Conservation (phyloP, 2,113 vertebrate genomes). For the Chaetops frenatus region DNA sequence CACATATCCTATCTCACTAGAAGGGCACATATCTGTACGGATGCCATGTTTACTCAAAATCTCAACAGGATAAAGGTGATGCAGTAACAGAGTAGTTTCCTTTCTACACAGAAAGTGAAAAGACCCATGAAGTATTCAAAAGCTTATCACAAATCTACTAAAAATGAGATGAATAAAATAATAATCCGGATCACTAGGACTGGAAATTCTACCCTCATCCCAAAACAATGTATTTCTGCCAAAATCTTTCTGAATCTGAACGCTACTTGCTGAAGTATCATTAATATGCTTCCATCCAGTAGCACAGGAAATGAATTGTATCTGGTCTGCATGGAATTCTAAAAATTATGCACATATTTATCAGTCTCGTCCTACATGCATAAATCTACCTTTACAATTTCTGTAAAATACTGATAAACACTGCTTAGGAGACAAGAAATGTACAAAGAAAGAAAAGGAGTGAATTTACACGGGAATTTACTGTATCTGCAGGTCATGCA, state of each 20-base stretch:
- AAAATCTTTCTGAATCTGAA: not conserved
- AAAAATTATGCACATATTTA: constrained; percentile 57
- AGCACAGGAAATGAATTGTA: constrained; percentile 15
- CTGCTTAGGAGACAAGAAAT: constrained; percentile 30
- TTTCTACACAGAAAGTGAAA: not conserved
- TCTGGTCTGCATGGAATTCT: not conserved
- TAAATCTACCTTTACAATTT: constrained; percentile 39
- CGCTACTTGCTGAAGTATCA: not conserved
- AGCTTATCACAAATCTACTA: not conserved
- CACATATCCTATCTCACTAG: not conserved
- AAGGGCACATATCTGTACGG: not conserved
- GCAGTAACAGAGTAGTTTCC: not conserved
- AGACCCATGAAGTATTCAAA: not conserved
- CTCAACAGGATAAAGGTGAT: not conserved
- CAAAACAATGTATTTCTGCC: not conserved
- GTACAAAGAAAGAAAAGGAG: constrained; percentile 38
- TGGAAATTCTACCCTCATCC: not conserved
- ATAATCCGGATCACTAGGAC: not conserved
- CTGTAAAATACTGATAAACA: constrained; percentile 43
- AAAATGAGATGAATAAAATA: not conserved
- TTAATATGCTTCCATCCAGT: not conserved
- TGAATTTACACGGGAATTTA: constrained; percentile 54
- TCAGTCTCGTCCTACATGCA: constrained; percentile 8
- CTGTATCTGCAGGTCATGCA: constrained; percentile 45
- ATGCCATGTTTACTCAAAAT: not conserved